Percentiles rank a stretch among this genome's conserved stretches.
These are phyloP conservation scores for Cataglyphis rosenhaueri DNA, from an alignment of 2,888 invertebrate genomes.

Conservation along the genomic window DNA sequence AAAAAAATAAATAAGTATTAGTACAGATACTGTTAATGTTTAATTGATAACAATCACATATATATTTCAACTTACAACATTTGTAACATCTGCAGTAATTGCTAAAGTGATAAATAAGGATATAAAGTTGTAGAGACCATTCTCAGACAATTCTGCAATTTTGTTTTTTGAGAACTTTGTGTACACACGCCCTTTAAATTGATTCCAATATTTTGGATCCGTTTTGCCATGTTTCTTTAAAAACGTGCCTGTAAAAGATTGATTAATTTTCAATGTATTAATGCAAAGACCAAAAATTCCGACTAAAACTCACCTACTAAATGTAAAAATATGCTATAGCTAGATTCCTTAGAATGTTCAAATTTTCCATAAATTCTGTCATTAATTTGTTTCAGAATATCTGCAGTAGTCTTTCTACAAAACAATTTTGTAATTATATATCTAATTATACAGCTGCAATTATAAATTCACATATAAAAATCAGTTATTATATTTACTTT, in stretches of 20 bases:
- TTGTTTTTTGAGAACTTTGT: conserved; percentile 88
- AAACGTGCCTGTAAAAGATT: conserved; percentile 80
- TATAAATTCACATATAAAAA: conserved; percentile 72
- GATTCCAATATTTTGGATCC: conserved; percentile 84
- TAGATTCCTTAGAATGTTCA: conserved; percentile 83
- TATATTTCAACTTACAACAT: conserved; percentile 81
- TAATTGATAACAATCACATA: conserved; percentile 2
- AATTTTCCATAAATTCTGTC: conserved; percentile 79
- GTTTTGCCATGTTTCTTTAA: conserved; percentile 78
- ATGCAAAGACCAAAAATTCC: background rate
- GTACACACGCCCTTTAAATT: conserved; percentile 87
- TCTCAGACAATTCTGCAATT: conserved; percentile 86
- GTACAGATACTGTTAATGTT: background rate
- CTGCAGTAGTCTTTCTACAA: conserved; percentile 77
- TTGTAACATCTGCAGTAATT: conserved; percentile 83
- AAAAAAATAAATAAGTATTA: conserved; percentile 9
- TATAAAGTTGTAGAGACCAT: conserved; percentile 87
- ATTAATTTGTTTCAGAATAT: conserved; percentile 83
- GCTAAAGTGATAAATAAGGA: conserved; percentile 85
- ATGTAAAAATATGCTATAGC: conserved; percentile 86
- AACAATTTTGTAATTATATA: conserved; percentile 50
- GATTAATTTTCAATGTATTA: conserved; percentile 29
- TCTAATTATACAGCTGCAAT: conserved; percentile 15
- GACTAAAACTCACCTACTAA: conserved; percentile 83
- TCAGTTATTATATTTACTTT: conserved; percentile 83